Evolutionary conservation across 2,113 vertebrate species (phyloP).

Genomic region (Triplophysa dalaica): DNA sequence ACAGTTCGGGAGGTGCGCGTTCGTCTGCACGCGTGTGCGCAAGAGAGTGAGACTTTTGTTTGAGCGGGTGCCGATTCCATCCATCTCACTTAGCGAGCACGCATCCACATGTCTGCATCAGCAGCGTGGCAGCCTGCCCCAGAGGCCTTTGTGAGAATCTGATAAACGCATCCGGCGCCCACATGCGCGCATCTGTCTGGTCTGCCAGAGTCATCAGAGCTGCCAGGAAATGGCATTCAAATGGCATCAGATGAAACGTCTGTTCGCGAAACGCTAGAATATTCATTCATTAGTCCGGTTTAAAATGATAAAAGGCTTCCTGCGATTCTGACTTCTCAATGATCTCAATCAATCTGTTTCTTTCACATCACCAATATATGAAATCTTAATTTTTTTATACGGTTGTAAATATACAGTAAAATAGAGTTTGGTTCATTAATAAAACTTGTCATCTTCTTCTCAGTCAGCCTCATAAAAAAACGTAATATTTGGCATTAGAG

Average conservation of each 20-base stretch:
- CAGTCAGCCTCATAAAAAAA: too few species aligned
- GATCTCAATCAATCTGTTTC: not conserved
- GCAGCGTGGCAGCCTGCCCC: conserved; percentile 53
- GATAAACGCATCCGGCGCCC: conserved; percentile 45
- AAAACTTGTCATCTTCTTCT: too few species aligned
- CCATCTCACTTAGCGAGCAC: conserved; percentile 55
- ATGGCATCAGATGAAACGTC: conserved; percentile 48
- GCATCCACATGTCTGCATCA: conserved; percentile 42
- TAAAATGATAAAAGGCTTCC: conserved; percentile 32
- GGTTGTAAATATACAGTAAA: not conserved
- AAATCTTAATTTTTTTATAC: not conserved
- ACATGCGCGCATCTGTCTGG: conserved; percentile 44
- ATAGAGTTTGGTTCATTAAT: too few species aligned
- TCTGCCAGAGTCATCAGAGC: conserved; percentile 50
- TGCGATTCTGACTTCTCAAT: not conserved
- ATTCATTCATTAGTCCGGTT: conserved; percentile 35
- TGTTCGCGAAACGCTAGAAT: conserved; percentile 34
- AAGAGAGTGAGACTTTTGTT: conserved; percentile 52
- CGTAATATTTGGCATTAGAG: not conserved
- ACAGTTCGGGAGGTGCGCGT: conserved; percentile 45
- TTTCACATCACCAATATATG: not conserved
- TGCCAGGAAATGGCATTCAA: conserved; percentile 48
- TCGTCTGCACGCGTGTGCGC: conserved; percentile 36
- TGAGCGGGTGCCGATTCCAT: conserved; percentile 53
- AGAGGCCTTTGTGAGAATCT: conserved; percentile 48